Conservation (phyloP, 1,140 invertebrate species). For the Neodiprion virginianus region DNA sequence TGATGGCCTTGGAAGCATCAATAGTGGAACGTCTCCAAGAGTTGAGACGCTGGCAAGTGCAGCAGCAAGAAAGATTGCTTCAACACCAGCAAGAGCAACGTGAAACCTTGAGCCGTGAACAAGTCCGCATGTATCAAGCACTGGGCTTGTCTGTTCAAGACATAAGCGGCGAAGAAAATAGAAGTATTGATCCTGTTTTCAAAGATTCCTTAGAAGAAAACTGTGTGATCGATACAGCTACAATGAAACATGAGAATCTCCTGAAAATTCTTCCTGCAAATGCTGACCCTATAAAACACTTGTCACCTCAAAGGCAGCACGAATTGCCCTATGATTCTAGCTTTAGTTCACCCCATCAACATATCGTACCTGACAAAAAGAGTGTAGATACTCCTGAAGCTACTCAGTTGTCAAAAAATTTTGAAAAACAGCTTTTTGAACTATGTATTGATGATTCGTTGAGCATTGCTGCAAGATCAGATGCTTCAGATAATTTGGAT, state of each 20-base stretch:
- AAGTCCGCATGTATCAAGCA: conserved; percentile 44
- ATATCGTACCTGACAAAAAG: background rate
- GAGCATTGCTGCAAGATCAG: no score
- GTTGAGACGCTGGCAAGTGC: conserved; percentile 44
- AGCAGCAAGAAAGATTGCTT: conserved; percentile 45
- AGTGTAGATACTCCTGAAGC: background rate
- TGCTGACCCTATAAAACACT: background rate
- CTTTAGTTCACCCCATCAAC: background rate
- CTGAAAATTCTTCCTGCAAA: background rate
- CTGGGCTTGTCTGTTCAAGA: conserved; percentile 40
- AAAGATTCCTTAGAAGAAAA: background rate
- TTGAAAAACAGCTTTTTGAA: background rate
- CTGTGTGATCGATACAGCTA: no score
- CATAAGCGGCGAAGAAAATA: conserved; percentile 18
- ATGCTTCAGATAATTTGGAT: no score
- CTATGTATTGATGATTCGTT: no score
- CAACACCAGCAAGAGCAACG: conserved; percentile 48
- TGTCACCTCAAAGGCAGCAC: background rate
- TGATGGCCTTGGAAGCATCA: conserved; percentile 44
- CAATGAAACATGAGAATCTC: background rate
- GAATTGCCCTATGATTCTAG: background rate
- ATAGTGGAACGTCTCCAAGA: conserved; percentile 47
- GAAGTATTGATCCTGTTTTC: background rate
- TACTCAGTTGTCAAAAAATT: background rate
- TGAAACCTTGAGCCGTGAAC: conserved; percentile 42